These are phyloP conservation scores for Palythoa grandiflora DNA, from an alignment of 92 coral and sea anemone genomes.

Conservation along the genomic window DNA sequence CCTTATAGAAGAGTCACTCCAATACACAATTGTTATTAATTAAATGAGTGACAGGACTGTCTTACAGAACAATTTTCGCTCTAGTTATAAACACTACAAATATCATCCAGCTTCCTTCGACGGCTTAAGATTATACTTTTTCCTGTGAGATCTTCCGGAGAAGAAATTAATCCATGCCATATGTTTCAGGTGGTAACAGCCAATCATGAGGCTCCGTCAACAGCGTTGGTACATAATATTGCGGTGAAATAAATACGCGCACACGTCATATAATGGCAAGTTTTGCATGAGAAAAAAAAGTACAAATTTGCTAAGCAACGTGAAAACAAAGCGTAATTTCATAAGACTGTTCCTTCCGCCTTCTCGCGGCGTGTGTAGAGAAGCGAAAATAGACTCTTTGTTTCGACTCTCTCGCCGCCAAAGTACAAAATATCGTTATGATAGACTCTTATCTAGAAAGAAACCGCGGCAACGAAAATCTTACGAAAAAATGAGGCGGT, in stretches of 20 bases:
- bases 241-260: constrained; percentile 69
- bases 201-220: constrained; percentile 69
- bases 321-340: constrained; percentile 19
- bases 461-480: constrained; percentile 91
- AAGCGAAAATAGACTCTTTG: constrained; percentile 23
- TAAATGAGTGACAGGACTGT: constrained; percentile 37
- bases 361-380: constrained; percentile 1
- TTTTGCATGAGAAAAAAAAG: constrained; percentile 68
- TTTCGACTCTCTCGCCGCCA: constrained; percentile 20
- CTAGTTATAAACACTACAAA: constrained; percentile 21
- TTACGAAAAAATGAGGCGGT: constrained; percentile 73
- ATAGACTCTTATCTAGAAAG: constrained; percentile 23
- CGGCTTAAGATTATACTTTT: constrained; percentile 37
- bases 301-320: constrained; percentile 49
- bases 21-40: constrained; percentile 26
- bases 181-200: constrained; percentile 97
- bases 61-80: constrained; percentile 19
- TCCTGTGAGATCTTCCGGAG: constrained; percentile 94
- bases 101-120: constrained; percentile 29
- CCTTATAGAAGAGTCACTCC: constrained; percentile 8
- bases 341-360: background rate
- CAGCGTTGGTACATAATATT: constrained; percentile 74
- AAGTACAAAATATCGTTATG: constrained; percentile 5
- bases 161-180: constrained; percentile 72
- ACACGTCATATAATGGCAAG: constrained; percentile 69